A percentile compares a stretch with the other conserved stretches of the same genome.
phyloP scores from a whole-genome alignment of 2,888 invertebrate species.

The Mechanitis mazaeus region DNA sequence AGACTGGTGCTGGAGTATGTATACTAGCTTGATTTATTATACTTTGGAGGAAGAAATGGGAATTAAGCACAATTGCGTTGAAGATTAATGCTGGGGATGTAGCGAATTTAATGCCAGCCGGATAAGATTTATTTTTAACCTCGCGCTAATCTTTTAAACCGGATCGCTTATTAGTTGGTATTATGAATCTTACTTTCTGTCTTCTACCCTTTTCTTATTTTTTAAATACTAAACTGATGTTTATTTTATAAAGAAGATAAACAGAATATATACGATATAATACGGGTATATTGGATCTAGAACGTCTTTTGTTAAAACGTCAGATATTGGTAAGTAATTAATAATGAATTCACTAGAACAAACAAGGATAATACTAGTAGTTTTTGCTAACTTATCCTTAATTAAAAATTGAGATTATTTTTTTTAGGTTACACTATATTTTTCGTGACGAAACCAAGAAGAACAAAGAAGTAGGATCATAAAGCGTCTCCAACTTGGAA shows the following conservation, averaged over 20 bases:
- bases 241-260: constrained; percentile 5
- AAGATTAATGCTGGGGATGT: constrained; percentile 60
- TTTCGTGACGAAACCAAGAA: constrained; percentile 8
- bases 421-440: not conserved
- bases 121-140: constrained; percentile 43
- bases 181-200: constrained; percentile 5
- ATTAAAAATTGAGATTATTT: not conserved
- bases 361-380: too few species aligned
- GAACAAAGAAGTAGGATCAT: constrained; percentile 8
- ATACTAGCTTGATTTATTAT: constrained; percentile 60
- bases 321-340: not conserved
- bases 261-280: too few species aligned
- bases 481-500: constrained; percentile 20
- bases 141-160: constrained; percentile 23
- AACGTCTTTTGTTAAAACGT: not conserved
- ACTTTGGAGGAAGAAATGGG: constrained; percentile 49
- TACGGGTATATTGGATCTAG: too few species aligned
- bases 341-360: too few species aligned
- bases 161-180: constrained; percentile 10
- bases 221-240: not conserved
- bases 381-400: too few species aligned
- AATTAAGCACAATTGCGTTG: constrained; percentile 61
- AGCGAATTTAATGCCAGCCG: constrained; percentile 52
- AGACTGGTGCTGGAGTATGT: constrained; percentile 32
- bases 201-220: not conserved